Conservation (phyloP, 2,888 invertebrate species). For the Sepioteuthis lessoniana region DNA sequence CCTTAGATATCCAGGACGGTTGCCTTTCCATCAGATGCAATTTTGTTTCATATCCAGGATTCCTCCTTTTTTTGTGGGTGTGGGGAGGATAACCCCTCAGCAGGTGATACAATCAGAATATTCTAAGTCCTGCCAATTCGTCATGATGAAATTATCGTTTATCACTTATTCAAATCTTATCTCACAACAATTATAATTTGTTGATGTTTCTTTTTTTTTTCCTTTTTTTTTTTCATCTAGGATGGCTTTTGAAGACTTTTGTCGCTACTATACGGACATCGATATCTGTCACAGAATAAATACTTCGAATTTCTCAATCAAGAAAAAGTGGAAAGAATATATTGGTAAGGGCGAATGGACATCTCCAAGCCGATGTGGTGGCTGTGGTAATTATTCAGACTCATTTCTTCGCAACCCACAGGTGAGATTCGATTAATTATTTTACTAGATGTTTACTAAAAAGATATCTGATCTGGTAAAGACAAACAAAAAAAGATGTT, state of each 20-base stretch:
- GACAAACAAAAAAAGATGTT: too few species aligned
- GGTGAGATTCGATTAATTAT: slow-evolving; percentile 52
- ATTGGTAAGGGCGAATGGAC: slow-evolving; percentile 77
- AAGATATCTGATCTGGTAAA: too few species aligned
- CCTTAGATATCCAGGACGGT: too few species aligned
- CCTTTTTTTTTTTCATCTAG: slow-evolving; percentile 68
- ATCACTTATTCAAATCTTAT: too few species aligned
- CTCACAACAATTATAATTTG: not conserved
- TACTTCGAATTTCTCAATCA: slow-evolving; percentile 77
- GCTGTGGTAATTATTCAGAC: slow-evolving; percentile 76
- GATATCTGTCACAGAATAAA: slow-evolving; percentile 79
- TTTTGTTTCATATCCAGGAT: too few species aligned
- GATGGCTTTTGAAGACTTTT: slow-evolving; percentile 80
- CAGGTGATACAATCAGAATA: too few species aligned
- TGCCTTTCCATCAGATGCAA: too few species aligned
- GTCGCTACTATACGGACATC: slow-evolving; percentile 78
- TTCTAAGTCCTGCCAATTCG: too few species aligned
- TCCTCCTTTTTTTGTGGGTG: too few species aligned
- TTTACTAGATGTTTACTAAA: slow-evolving; percentile 54
- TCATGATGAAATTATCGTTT: too few species aligned
- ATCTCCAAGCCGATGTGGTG: slow-evolving; percentile 76
- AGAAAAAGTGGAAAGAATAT: slow-evolving; percentile 76
- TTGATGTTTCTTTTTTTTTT: not conserved
- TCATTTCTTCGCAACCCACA: slow-evolving; percentile 68
- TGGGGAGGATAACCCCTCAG: too few species aligned